Base-by-base conservation (phyloP, 2,888 invertebrate genomes). In the Melanargia galathea region DNA sequence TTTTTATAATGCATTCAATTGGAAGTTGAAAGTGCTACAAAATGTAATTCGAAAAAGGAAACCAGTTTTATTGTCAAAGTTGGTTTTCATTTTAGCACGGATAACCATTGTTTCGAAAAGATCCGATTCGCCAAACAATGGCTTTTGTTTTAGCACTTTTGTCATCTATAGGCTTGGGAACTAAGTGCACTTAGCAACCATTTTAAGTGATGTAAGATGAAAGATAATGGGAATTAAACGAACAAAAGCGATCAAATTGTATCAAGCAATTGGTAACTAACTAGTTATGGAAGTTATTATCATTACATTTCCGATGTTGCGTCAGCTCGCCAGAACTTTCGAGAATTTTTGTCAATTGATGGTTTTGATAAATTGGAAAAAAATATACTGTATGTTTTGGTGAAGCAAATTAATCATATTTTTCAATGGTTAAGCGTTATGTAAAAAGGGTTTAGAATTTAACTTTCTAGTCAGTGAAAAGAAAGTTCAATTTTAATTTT, bases 291-390 rank as follows among this genome's bases (percentile, higher is more conserved):
- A 24, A 52, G 43, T 11, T 62, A 51, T 62, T 63, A 45, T 60
- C 57, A 51, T 49, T 48, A 38, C 58, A 61, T 48, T 68, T 72
- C 64, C 65, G 65, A 62, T 68, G 65, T 78, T 81, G 76, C 80
- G 75, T 80, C 79, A 79, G 70, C 71, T 55, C 33, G 59, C 70
- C 65, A 68, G 71, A 76, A 73, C 68, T 65, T 72, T 73, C 72
- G 48, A 63, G 22, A 52, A 52, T 62, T 51, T 46, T 22, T 60
- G 52, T 24, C 16, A n/a, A n/a, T n/a, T n/a, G 26, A 33, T 13
- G 33, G 20, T 30, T 30, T 30, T 22, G 10, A 11, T 46, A 11
- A 2, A 48, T n/a, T 18, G 35, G 4, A 38, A 30, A 18, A 46
- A 20, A 16, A 18, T 13, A 5, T 13, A n/a, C 24, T 48, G 2